A percentile compares a stretch with the other conserved stretches of the same genome.
These are phyloP conservation scores for Teleiodes luculella DNA, from an alignment of 2,888 invertebrate genomes.

Conservation along the genomic window DNA sequence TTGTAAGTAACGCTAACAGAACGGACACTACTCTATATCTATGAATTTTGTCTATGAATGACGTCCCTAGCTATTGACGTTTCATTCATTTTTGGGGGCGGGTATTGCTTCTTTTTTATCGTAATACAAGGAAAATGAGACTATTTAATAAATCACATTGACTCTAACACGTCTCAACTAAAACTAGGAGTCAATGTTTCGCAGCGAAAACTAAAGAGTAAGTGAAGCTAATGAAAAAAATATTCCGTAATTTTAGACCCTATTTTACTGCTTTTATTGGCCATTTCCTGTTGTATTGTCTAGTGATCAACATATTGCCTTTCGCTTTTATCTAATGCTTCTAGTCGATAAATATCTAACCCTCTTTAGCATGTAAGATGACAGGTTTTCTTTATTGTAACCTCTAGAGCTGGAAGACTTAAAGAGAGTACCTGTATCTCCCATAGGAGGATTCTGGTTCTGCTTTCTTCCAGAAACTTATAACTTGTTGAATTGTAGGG, in stretches of 20 bases:
- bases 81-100: slow-evolving; percentile 70
- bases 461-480: no score
- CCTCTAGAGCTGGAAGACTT: no score
- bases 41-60: slow-evolving; percentile 17
- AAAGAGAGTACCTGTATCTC: no score
- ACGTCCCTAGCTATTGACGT: slow-evolving; percentile 49
- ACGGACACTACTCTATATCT: no score
- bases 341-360: not conserved
- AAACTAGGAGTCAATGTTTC: slow-evolving; percentile 36
- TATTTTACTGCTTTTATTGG: slow-evolving; percentile 37
- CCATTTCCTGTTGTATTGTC: slow-evolving; percentile 61
- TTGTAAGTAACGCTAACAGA: no score
- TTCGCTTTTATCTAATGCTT: not conserved
- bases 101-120: slow-evolving; percentile 44
- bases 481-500: no score
- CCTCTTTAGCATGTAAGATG: not conserved
- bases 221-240: slow-evolving; percentile 22
- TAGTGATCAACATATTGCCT: slow-evolving; percentile 27
- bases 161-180: slow-evolving; percentile 23
- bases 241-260: not conserved
- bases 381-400: no score
- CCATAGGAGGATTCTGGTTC: no score
- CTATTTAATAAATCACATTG: slow-evolving; percentile 27
- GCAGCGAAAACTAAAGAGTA: slow-evolving; percentile 38
- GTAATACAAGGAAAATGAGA: slow-evolving; percentile 44